Base-by-base conservation (phyloP, 2,888 invertebrate species). In the Trichogramma evanescens region DNA sequence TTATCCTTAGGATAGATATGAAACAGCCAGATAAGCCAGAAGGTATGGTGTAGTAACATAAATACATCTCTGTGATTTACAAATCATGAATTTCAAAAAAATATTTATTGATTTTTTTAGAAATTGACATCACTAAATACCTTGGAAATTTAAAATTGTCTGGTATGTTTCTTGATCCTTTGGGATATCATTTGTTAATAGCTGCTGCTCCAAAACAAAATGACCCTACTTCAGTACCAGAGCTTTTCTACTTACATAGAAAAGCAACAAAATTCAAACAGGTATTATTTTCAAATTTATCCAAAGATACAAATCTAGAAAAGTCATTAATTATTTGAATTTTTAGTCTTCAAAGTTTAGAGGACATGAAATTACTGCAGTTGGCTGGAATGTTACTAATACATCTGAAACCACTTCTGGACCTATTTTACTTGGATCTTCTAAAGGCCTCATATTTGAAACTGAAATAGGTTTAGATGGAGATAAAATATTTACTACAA, bases 371-470 rank as follows among this genome's bases (percentile, higher is more conserved):
- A 87, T 97, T 39, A 94, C 95, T 0, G 89, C 93, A 54, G 90
- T 97, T 0, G 95, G 89, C 1, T 97, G 95, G 90, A 95, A 92
- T 76, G 84, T 84, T 67, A 83, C 84, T 60, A 88, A 89, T 67
- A 84, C 82, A 2, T 87, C 85, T 0, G 86, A 87, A 62, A 78
- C 74, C 1, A 83, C 86, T 1, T 93, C 95, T 0, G 92, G 92
- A 1, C 86, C 91, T 0, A 93, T 97, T 69, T 80, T 97, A 48
- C 74, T 96, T 50, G 96, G 95, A 5, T 95, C 95, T 0, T 91
- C 91, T 1, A 91, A 89, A 74, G 96, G 96, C 1, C 81, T 92
- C 50, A 89, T 96, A 64, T 87, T 95, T 77, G 96, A 96, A 79
- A 91, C 91, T 0, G 95, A 95, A 76, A 82, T 96, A 55, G 85